These are phyloP conservation scores for Hippoglossus hippoglossus DNA, from an alignment of 2,797 vertebrate genomes.

Conservation along the genomic window DNA sequence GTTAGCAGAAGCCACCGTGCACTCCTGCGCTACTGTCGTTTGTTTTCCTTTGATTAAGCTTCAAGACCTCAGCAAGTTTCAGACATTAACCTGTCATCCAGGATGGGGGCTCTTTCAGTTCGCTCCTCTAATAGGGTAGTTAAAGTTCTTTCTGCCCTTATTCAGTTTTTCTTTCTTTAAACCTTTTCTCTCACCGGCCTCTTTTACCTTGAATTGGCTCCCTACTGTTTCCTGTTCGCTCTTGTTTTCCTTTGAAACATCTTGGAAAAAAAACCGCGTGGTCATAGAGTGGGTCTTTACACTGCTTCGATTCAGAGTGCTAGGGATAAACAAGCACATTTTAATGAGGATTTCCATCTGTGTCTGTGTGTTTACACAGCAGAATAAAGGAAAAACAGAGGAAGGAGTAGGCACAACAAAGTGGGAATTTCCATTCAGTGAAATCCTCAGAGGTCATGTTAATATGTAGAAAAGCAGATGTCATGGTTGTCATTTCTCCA, in stretches of 20 bases:
- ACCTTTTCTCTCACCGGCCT: too few relatives aligned
- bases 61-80: too few relatives aligned
- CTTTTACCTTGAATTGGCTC: too few relatives aligned
- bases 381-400: constrained; percentile 40
- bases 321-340: constrained; percentile 22
- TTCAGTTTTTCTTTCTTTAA: too few relatives aligned
- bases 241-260: constrained; percentile 13
- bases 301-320: constrained; percentile 6
- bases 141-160: too few relatives aligned
- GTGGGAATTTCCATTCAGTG: constrained; percentile 20
- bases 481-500: constrained; percentile 39
- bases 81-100: too few relatives aligned
- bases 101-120: too few relatives aligned
- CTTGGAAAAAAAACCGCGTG: constrained; percentile 6
- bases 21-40: too few relatives aligned
- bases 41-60: too few relatives aligned
- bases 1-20: too few relatives aligned
- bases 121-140: too few relatives aligned
- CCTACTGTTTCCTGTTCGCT: background rate
- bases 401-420: constrained; percentile 35
- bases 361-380: constrained; percentile 8
- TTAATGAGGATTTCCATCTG: background rate
- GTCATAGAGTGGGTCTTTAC: constrained; percentile 12
- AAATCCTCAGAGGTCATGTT: constrained; percentile 22
- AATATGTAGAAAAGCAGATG: constrained; percentile 37